phyloP scores from a whole-genome alignment of 1,140 invertebrate species.

The Caenorhabditis brenneri region DNA sequence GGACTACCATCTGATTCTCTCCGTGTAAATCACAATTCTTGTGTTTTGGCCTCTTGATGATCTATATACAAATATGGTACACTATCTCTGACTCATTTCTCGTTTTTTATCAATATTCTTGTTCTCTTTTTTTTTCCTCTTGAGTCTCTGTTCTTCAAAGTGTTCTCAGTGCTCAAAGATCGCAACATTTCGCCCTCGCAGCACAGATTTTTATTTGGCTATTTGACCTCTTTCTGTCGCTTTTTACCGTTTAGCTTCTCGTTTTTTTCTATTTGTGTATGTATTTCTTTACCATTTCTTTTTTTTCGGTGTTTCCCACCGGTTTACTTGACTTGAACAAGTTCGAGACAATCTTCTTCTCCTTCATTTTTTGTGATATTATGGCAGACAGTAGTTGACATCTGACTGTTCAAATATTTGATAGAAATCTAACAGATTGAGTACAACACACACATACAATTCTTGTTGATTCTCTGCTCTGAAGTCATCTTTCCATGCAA shows the following conservation, averaged over 20 bases:
- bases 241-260: not conserved
- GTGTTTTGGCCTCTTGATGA: no score
- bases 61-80: no score
- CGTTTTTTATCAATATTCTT: no score
- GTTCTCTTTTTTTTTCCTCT: not conserved
- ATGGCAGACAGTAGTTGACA: not conserved
- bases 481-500: not conserved
- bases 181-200: constrained; percentile 27
- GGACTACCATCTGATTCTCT: no score
- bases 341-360: not conserved
- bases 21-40: no score
- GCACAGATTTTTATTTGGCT: not conserved
- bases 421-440: constrained; percentile 2
- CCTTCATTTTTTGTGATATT: not conserved
- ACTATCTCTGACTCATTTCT: not conserved
- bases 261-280: constrained; percentile 9
- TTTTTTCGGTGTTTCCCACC: constrained; percentile 16
- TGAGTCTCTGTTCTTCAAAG: not conserved
- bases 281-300: not conserved
- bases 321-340: not conserved
- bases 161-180: constrained; percentile 21
- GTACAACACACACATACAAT: not conserved
- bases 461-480: constrained; percentile 7
- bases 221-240: constrained; percentile 4
- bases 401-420: constrained; percentile 41